phyloP scores from a whole-genome alignment of 1,140 invertebrate species.

The Dolichoris vasculosae region DNA sequence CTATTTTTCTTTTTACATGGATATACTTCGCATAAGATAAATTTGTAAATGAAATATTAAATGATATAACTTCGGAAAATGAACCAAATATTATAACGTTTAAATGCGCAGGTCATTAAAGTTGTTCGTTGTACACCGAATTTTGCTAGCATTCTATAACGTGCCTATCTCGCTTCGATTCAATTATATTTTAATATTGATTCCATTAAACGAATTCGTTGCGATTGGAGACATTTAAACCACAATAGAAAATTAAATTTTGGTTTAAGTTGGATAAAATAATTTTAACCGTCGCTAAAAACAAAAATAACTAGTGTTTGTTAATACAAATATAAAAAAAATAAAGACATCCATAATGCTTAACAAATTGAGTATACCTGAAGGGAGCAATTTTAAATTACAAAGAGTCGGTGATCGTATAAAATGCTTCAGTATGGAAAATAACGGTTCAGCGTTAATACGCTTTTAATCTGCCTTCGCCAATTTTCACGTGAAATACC shows the following conservation, averaged over 20 bases:
- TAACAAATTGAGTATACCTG: neutral
- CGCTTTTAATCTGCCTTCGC: slow-evolving; percentile 43
- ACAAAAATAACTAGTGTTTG: neutral
- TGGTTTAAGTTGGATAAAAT: neutral
- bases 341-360: neutral
- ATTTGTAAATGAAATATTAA: too few species aligned
- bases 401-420: slow-evolving; percentile 3
- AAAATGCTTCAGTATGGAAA: slow-evolving; percentile 7
- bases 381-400: slow-evolving; percentile 10
- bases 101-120: too few species aligned
- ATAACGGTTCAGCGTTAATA: slow-evolving; percentile 25
- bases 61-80: too few species aligned
- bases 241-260: too few species aligned
- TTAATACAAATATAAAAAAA: slow-evolving; percentile 1
- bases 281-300: neutral
- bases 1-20: neutral
- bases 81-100: too few species aligned
- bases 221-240: neutral
- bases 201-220: slow-evolving; percentile 17
- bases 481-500: slow-evolving; percentile 36
- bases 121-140: too few species aligned
- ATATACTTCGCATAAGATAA: neutral
- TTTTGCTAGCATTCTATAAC: too few species aligned
- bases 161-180: too few species aligned
- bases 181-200: slow-evolving; percentile 6